Evolutionary conservation across 2,888 invertebrate genomes (phyloP), one percentile per base, ranked within the genome.

Genomic region (Rhingia rostrata): DNA sequence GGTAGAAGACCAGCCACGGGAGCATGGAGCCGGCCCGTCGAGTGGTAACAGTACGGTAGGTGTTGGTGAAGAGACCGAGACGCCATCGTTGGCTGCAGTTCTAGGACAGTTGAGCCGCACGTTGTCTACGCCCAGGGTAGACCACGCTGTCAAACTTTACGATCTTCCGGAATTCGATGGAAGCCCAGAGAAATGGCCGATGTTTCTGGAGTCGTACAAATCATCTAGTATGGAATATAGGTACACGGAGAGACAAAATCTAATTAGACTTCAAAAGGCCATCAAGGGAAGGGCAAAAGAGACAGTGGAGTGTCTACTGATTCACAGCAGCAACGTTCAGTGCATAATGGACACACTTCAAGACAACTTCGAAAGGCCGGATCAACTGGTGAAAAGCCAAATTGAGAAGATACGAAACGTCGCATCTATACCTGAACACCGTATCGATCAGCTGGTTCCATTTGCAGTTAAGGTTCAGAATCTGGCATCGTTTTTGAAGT

Each of bases 241-340:
- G 9, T 66, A 60, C 43, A 33, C 35, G 14, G 53, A 67, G 37
- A n/a, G n/a, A 1, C 51, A 77, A 41, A 77, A 77, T 39, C 10
- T 56, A 39, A 32, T 67, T 41, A 22, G 53, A 7, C 49, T 80
- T 14, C 60, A 69, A 39, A 73, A 63, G 53, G 60, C 64, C 9
- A 39, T 82, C 14, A 58, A 70, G 33, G 77, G 72, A 7, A 66
- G 47, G 56, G 81, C 69, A 10, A 53, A 37, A 43, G 77, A 72
- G 32, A 22, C 77, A n/a, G 83, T 83, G 4, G 66, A 63, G 51
- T 74, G 73, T n/a, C 12, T 78, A 4, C 49, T 84, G 4, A 78
- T 72, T 30, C 43, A 22, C 22, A 22, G 22, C 22, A 22, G 22
- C 22, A 22, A 22, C 22, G 22, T 22, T 22, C 22, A 22, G 22